Evolutionary conservation across 2,113 vertebrate species (phyloP).

Genomic region (Salvelinus alpinus): DNA sequence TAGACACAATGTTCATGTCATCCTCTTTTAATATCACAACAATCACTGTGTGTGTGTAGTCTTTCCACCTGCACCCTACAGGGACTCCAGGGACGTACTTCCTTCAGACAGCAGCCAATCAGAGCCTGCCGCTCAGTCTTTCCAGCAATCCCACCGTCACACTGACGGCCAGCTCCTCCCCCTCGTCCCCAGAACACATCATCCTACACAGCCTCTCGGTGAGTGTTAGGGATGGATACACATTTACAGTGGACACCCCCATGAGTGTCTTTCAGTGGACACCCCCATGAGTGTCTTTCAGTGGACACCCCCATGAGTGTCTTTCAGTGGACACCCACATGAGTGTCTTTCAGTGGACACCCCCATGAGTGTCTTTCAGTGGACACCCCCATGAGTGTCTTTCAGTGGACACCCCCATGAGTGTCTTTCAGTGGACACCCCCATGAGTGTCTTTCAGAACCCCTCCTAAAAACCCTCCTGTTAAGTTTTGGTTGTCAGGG

Average conservation of each 20-base stretch:
- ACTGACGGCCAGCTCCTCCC: constrained; percentile 83
- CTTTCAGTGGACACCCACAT: too few species aligned
- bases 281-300: neutral
- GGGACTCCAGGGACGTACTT: constrained; percentile 94
- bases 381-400: too few species aligned
- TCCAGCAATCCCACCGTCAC: constrained; percentile 85
- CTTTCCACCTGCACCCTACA: constrained; percentile 96
- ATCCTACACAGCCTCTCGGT: constrained; percentile 95
- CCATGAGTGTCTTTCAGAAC: too few species aligned
- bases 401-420: too few species aligned
- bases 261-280: neutral
- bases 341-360: neutral
- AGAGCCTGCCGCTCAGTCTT: constrained; percentile 88
- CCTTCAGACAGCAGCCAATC: constrained; percentile 90
- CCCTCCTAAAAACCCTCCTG: too few species aligned
- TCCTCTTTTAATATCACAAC: neutral
- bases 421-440: neutral
- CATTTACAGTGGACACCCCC: neutral
- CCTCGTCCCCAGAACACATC: constrained; percentile 93
- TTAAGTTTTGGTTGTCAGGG: too few species aligned
- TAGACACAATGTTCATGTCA: neutral
- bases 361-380: neutral
- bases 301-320: too few species aligned
- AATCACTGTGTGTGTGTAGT: constrained; percentile 66
- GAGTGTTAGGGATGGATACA: constrained; percentile 50